Percentiles rank a stretch among this genome's conserved stretches.
Conservation (phyloP, 2,888 invertebrate species). For the Rhagonycha lutea region DNA sequence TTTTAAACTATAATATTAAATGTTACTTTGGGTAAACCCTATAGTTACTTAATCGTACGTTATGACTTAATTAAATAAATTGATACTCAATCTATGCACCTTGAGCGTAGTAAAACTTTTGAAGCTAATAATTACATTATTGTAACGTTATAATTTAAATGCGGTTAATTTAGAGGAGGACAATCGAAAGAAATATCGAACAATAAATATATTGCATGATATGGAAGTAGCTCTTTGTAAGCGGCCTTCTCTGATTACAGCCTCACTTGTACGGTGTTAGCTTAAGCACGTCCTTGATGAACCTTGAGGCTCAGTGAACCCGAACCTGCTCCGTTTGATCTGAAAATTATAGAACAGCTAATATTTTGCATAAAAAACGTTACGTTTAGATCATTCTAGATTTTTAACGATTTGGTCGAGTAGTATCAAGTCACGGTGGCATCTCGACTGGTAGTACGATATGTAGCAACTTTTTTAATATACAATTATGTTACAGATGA, state of each 20-base stretch:
- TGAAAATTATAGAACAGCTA: conserved; percentile 9
- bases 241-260: neutral
- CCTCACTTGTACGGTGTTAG: conserved; percentile 15
- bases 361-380: neutral
- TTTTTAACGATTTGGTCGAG: neutral
- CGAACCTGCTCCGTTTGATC: conserved; percentile 21
- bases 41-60: neutral
- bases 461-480: neutral
- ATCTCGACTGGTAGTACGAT: neutral
- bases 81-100: neutral
- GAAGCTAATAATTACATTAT: neutral
- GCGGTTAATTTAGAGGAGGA: neutral
- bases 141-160: neutral
- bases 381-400: neutral
- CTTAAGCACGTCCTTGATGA: conserved; percentile 28
- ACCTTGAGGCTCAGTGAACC: conserved; percentile 34
- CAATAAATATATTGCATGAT: neutral
- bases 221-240: neutral
- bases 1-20: neutral
- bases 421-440: neutral
- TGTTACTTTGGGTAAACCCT: neutral
- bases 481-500: conserved; percentile 2
- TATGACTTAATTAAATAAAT: neutral
- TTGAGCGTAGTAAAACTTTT: neutral
- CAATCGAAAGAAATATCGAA: neutral